Conservation (phyloP, 2,797 vertebrate species). For the Taenioides sp. region DNA sequence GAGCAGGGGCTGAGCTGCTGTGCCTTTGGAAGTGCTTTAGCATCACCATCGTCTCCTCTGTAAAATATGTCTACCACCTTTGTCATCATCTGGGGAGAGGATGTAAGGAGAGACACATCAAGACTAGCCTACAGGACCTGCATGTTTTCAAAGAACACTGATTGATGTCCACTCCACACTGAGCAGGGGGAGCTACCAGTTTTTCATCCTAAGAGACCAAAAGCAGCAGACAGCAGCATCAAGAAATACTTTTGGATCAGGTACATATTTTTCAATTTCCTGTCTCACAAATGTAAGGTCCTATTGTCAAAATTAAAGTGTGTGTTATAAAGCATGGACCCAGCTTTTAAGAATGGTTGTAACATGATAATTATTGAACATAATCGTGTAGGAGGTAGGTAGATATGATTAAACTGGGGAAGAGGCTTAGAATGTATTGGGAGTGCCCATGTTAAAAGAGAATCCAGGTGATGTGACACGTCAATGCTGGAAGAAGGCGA, state of each 20-base stretch:
- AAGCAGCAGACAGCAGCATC: conserved; percentile 62
- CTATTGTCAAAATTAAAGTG: conserved; percentile 25
- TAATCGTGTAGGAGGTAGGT: conserved; percentile 56
- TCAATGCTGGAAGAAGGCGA: conserved; percentile 26
- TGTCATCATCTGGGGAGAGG: conserved; percentile 49
- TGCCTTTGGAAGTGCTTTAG: conserved; percentile 58
- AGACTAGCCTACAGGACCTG: conserved; percentile 49
- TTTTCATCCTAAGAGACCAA: conserved; percentile 63
- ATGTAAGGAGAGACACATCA: conserved; percentile 38
- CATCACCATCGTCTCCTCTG: conserved; percentile 60
- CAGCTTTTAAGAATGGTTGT: conserved; percentile 42
- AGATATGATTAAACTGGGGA: conserved; percentile 53
- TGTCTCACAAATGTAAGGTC: conserved; percentile 32
- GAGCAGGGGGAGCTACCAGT: conserved; percentile 54
- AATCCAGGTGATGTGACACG: conserved; percentile 41
- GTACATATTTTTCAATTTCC: conserved; percentile 49
- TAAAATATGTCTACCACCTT: conserved; percentile 50
- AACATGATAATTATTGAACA: conserved; percentile 57
- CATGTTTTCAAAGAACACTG: conserved; percentile 59
- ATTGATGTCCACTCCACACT: conserved; percentile 60
- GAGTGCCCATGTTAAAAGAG: conserved; percentile 21
- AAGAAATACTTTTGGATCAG: conserved; percentile 63
- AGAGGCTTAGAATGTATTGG: too few species aligned
- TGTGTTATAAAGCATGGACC: conserved; percentile 26
- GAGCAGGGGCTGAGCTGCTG: conserved; percentile 59